A percentile compares a stretch with the other conserved stretches of the same genome.
phyloP scores from a whole-genome alignment of 2,797 vertebrate species.

The Bradypodion pumilum region DNA sequence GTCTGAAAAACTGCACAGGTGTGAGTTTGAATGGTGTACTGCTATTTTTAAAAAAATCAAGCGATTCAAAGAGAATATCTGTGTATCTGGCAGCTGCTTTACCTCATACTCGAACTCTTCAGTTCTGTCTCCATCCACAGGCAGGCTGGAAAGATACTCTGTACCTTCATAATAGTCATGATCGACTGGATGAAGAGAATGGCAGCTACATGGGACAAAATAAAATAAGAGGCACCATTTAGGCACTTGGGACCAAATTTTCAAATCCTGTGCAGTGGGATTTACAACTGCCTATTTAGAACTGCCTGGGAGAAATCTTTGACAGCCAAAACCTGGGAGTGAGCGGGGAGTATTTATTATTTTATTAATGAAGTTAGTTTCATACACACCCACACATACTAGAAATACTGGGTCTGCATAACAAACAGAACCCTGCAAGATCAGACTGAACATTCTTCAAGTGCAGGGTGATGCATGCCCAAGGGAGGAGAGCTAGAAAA shows the following conservation, averaged over 20 bases:
- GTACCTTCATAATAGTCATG: slow-evolving; percentile 93
- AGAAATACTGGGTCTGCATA: background rate
- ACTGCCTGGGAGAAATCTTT: slow-evolving; percentile 25
- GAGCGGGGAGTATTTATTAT: background rate
- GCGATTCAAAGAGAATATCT: slow-evolving; percentile 44
- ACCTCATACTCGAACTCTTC: slow-evolving; percentile 98
- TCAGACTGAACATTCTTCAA: background rate
- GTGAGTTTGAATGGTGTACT: background rate
- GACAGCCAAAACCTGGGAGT: background rate
- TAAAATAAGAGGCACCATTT: slow-evolving; percentile 61
- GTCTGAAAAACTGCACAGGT: slow-evolving; percentile 14
- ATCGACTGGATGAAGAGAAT: slow-evolving; percentile 92
- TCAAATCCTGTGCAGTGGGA: slow-evolving; percentile 34
- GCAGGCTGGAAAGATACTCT: slow-evolving; percentile 89
- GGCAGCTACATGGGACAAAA: slow-evolving; percentile 84
- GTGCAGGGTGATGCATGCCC: background rate
- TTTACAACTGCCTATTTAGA: slow-evolving; percentile 45
- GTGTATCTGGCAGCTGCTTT: slow-evolving; percentile 63
- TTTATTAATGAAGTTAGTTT: too few species aligned
- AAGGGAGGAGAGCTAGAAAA: too few species aligned
- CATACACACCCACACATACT: too few species aligned
- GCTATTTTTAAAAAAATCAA: slow-evolving; percentile 8
- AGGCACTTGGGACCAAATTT: slow-evolving; percentile 49
- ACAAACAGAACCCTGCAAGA: background rate
- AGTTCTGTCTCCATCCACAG: slow-evolving; percentile 86